These are phyloP conservation scores for Desoria tigrina DNA, from an alignment of 2,888 invertebrate genomes.

Conservation along the genomic window DNA sequence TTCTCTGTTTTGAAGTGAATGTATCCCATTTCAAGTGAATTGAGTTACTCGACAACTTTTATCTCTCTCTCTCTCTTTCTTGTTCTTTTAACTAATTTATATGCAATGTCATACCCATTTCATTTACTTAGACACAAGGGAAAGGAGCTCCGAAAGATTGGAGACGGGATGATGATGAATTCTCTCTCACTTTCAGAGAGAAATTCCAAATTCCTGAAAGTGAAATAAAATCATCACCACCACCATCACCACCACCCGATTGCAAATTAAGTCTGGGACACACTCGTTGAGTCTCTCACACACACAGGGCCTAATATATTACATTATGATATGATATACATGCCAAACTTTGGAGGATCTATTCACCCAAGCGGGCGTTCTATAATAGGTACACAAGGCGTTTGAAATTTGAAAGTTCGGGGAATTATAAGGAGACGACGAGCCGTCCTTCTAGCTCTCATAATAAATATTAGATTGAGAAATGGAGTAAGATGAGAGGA, in stretches of 20 bases:
- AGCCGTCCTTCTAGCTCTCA: conserved; percentile 2
- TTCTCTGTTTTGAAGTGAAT: too few species aligned
- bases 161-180: conserved; percentile 9
- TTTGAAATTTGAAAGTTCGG: too few species aligned
- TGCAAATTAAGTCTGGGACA: too few species aligned
- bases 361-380: too few species aligned
- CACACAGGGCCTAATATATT: too few species aligned
- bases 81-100: conserved; percentile 17
- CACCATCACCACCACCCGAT: too few species aligned
- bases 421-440: too few species aligned
- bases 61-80: conserved; percentile 7
- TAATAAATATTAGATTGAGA: conserved; percentile 25
- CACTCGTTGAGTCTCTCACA: too few species aligned
- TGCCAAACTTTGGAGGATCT: too few species aligned
- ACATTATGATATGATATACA: too few species aligned
- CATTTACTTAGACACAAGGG: conserved; percentile 6
- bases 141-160: not conserved
- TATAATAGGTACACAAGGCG: too few species aligned
- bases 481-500: conserved; percentile 10
- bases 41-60: conserved; percentile 20
- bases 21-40: conserved; percentile 16
- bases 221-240: conserved; percentile 19
- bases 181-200: conserved; percentile 7
- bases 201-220: conserved; percentile 15
- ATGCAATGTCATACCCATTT: conserved; percentile 24